Evolutionary conservation across 1,140 invertebrate genomes (phyloP).

Genomic region (Drosophila pseudoobscura): DNA sequence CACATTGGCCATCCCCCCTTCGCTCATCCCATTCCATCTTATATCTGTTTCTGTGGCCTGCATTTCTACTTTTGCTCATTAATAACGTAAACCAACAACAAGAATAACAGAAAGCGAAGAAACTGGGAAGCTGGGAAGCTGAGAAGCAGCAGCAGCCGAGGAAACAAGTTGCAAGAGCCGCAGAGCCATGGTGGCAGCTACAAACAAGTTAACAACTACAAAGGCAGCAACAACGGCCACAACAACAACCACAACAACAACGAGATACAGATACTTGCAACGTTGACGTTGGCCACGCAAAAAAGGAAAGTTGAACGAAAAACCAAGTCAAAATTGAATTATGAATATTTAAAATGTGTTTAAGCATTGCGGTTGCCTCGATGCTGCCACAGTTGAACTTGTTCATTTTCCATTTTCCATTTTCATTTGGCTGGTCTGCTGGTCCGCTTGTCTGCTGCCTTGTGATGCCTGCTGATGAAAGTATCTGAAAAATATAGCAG

Average conservation of each 20-base stretch:
- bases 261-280: conserved; percentile 17
- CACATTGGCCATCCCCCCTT: background rate
- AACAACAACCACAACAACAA: conserved; percentile 2
- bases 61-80: conserved; percentile 76
- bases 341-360: conserved; percentile 80
- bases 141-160: conserved; percentile 8
- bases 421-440: background rate
- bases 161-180: conserved; percentile 59
- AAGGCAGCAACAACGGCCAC: conserved; percentile 17
- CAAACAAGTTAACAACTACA: conserved; percentile 34
- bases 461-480: conserved; percentile 27
- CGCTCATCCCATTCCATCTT: background rate
- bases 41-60: conserved; percentile 53
- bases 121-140: conserved; percentile 1
- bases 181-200: conserved; percentile 20
- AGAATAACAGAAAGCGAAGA: conserved; percentile 8
- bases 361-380: conserved; percentile 50
- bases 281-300: conserved; percentile 47
- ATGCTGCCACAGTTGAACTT: too few species aligned
- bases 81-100: conserved; percentile 56
- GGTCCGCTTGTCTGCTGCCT: background rate
- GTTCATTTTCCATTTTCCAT: conserved; percentile 17
- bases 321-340: conserved; percentile 77
- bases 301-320: conserved; percentile 64
- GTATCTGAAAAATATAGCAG: conserved; percentile 34